Base-by-base conservation (phyloP, 2,797 vertebrate genomes). In the Tenualosa thibaudeaui region DNA sequence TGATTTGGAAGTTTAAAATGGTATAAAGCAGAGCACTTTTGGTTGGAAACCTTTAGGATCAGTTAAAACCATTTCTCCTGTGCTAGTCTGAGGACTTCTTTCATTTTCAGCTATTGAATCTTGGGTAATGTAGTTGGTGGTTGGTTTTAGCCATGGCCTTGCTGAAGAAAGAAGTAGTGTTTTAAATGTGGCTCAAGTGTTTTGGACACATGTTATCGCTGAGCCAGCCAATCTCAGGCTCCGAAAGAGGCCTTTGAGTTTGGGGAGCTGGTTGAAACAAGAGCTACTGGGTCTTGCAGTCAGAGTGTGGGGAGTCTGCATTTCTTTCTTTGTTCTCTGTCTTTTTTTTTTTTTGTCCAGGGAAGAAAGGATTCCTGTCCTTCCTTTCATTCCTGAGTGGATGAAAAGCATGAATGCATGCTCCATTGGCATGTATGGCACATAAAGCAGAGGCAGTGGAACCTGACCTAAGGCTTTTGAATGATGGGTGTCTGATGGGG, bases 211-310 rank as follows among this genome's bases (percentile, higher is more conserved):
- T 84, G 85, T 87, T 89, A 88, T 90, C 86, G 8, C 86, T 85
- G 60, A 85, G 84, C 54, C 85, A 88, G 81, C 85, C 82, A 81
- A 85, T 88, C 68, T 15, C 84, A 75, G 82, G 13, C 83, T 83
- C 88, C 88, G 84, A 89, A 90, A 83, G 83, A 37, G 43, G 68
- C 53, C 87, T 87, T 91, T 90, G 56, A 88, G 82, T 65, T 13
- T 46, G 85, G 82, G 46, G 81, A 81, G 83, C 83, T 75, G 56
- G n/a, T 81, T 86, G 84, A 85, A 89, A 87, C 71, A 78, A 84
- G 84, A 89, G 85, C 82, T 43, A 12, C 49, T 75, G 54, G 60
- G 9, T 68, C 60, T 54, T 86, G 82, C 75, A 81, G 83, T 83
- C 46, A n/a, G 85, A 81, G 58, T 83, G 82, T 2, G 51, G 49